These are phyloP conservation scores for Tetragnatha montana DNA, from an alignment of 2,888 invertebrate genomes.

Conservation along the genomic window DNA sequence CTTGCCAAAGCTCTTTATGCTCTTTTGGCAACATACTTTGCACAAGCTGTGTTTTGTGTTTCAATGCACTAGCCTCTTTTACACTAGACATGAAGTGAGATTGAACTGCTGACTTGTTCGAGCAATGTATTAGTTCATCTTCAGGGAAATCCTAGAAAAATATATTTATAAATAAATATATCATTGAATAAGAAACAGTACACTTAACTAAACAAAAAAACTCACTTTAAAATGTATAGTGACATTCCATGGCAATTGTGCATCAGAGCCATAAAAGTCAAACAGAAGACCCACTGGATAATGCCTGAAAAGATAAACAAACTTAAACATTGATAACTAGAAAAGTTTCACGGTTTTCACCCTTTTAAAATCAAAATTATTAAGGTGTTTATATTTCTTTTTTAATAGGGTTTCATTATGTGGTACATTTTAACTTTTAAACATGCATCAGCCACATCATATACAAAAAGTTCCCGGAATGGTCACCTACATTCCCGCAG, in stretches of 20 bases:
- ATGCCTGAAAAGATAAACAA: constrained; percentile 78
- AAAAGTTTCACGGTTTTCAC: not conserved
- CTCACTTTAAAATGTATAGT: constrained; percentile 87
- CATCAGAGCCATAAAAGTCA: constrained; percentile 85
- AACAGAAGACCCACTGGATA: constrained; percentile 89
- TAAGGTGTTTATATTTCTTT: too few relatives aligned
- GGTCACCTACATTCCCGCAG: too few relatives aligned
- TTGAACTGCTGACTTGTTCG: constrained; percentile 84
- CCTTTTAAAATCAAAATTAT: too few relatives aligned
- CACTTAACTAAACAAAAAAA: not conserved
- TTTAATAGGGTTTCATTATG: too few relatives aligned
- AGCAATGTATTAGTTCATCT: constrained; percentile 88
- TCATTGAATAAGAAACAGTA: not conserved
- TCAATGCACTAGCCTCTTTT: constrained; percentile 98
- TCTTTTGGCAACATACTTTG: constrained; percentile 96
- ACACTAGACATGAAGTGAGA: constrained; percentile 95
- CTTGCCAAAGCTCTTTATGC: constrained; percentile 96
- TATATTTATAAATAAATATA: too few relatives aligned
- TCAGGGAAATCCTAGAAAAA: constrained; percentile 89
- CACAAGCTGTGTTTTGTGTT: constrained; percentile 92
- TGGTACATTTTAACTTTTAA: too few relatives aligned
- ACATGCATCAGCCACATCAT: too few relatives aligned
- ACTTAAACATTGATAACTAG: not conserved
- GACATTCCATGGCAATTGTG: constrained; percentile 92
- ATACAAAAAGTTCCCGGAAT: too few relatives aligned